Evolutionary conservation across 2,888 invertebrate species (phyloP).

Genomic region (Sussaba pulchella): DNA sequence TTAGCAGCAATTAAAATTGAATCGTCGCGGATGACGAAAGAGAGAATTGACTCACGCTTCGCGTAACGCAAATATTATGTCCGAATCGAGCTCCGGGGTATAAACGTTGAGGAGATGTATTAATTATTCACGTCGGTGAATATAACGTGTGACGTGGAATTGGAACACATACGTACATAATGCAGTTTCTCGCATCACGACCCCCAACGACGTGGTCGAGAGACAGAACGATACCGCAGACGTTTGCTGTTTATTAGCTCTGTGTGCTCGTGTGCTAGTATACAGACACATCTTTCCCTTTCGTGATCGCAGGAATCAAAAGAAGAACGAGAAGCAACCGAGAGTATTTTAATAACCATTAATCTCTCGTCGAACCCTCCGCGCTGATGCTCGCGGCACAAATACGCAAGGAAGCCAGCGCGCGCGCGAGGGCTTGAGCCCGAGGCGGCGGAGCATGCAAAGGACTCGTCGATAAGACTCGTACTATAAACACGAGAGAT

Average conservation of each 20-base stretch:
- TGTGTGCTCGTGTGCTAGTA: neutral
- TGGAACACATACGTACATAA: conserved; percentile 43
- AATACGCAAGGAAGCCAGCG: conserved; percentile 59
- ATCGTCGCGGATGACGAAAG: conserved; percentile 45
- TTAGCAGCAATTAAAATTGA: conserved; percentile 56
- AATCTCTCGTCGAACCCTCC: conserved; percentile 68
- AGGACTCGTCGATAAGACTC: conserved; percentile 68
- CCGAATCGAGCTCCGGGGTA: conserved; percentile 15
- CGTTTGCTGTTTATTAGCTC: neutral
- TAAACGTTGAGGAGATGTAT: conserved; percentile 32
- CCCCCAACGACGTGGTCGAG: conserved; percentile 56
- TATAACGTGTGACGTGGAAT: conserved; percentile 37
- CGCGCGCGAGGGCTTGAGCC: conserved; percentile 65
- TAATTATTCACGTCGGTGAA: conserved; percentile 54
- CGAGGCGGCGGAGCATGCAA: conserved; percentile 68
- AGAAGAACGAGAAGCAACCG: conserved; percentile 57
- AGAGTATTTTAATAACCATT: conserved; percentile 77
- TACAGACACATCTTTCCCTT: conserved; percentile 6
- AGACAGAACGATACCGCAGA: conserved; percentile 3
- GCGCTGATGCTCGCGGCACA: conserved; percentile 54
- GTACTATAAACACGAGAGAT: conserved; percentile 38
- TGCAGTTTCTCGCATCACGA: conserved; percentile 49
- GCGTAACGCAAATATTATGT: conserved; percentile 38
- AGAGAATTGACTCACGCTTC: conserved; percentile 41
- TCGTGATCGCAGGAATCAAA: conserved; percentile 36